Conservation (phyloP, 1,140 invertebrate species). For the Platyura marginata region DNA sequence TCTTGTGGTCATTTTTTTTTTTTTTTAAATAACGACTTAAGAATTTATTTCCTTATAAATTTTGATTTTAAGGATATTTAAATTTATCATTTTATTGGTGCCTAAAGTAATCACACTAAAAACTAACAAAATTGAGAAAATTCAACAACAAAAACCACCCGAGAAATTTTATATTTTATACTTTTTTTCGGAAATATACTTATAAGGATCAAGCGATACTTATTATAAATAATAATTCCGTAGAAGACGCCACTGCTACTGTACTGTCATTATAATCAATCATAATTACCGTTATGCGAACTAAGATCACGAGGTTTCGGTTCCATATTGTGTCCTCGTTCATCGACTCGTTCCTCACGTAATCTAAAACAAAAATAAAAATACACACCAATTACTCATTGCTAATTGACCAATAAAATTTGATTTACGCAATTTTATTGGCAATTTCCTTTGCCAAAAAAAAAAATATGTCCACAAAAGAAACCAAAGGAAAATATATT, state of each 20-base stretch:
- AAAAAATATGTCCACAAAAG: background rate
- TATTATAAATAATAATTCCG: too few species aligned
- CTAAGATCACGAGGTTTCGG: constrained; percentile 40
- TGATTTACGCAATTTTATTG: background rate
- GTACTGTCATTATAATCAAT: too few species aligned
- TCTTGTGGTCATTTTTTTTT: too few species aligned
- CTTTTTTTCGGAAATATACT: too few species aligned
- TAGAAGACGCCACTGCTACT: too few species aligned
- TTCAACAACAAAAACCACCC: too few species aligned
- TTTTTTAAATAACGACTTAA: background rate
- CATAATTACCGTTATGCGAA: constrained; percentile 75
- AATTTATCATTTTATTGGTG: too few species aligned
- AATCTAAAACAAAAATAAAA: constrained; percentile 31
- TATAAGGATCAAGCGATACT: too few species aligned
- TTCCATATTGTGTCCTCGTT: background rate
- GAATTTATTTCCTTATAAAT: background rate
- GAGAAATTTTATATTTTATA: too few species aligned
- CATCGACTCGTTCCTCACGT: constrained; percentile 51
- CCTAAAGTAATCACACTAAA: too few species aligned
- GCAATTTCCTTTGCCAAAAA: background rate
- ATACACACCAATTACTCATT: background rate
- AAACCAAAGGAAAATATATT: background rate
- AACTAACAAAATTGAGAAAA: too few species aligned
- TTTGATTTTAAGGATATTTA: too few species aligned
- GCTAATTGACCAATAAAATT: background rate